phyloP scores from a whole-genome alignment of 1,140 invertebrate genomes.

The Frieseomelitta varia region DNA sequence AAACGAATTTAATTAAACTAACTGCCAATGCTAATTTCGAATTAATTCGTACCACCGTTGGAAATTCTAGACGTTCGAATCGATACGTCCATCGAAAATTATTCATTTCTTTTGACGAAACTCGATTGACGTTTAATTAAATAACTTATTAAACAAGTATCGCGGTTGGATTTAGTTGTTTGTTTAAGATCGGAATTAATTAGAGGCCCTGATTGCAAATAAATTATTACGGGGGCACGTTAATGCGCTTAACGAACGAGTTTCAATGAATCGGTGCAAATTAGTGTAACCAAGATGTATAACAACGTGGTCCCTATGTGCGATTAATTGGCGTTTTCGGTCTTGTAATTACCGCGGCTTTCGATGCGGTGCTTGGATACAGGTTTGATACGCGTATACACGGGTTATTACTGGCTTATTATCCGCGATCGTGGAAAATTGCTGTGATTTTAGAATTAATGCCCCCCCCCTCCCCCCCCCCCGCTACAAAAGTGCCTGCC shows the following conservation, averaged over 20 bases:
- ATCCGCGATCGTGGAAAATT: not conserved
- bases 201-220: not conserved
- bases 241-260: constrained; percentile 21
- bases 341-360: constrained; percentile 17
- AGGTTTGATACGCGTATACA: not conserved
- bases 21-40: not conserved
- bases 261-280: constrained; percentile 27
- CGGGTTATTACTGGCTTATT: constrained; percentile 4
- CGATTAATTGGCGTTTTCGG: constrained; percentile 26
- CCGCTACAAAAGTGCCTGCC: no score
- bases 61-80: not conserved
- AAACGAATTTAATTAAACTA: not conserved
- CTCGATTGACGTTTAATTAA: constrained; percentile 4
- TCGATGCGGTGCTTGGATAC: not conserved
- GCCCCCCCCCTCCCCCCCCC: no score
- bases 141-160: not conserved
- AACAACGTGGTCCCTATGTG: not conserved
- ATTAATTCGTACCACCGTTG: not conserved
- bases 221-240: constrained; percentile 7
- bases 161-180: not conserved
- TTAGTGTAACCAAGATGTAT: constrained; percentile 24
- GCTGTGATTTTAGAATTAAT: constrained; percentile 12
- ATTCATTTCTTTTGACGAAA: no score
- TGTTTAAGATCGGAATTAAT: constrained; percentile 26
- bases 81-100: not conserved